Base-by-base conservation (phyloP, 2,797 vertebrate genomes). In the Darevskia mixta region DNA sequence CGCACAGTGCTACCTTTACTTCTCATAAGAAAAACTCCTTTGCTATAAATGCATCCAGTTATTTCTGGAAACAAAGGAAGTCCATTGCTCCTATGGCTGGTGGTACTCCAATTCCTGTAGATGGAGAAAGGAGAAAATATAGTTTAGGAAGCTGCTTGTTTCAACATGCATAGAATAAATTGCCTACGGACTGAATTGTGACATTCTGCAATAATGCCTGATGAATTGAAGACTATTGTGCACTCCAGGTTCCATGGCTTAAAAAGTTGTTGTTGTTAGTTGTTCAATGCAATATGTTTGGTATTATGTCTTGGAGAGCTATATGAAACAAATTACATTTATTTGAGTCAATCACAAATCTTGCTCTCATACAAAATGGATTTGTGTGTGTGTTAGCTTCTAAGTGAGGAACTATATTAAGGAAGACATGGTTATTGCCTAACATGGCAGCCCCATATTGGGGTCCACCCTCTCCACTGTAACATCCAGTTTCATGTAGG, bases 221-320 rank as follows among this genome's bases (percentile, higher is more conserved):
- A 69, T 32, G 32, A 71, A 79, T 17, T 79, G 75, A 79, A 79
- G 35, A 86, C n/a, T 79, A 86, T 49, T 79, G 35, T 58, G 49
- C 7, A 86, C n/a, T 79, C n/a, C 49, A 35, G 71, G 43, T 79
- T 45, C n/a, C 67, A 55, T 71, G 49, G 49, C 49, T 49, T 86
- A 29, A 45, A 69, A 11, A 32, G 15, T 32, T 35, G 71, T 4
- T n/a, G 61, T n/a, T 20, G 0, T 23, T 35, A 8, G 17, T 41
- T 49, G 64, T 71, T 38, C n/a, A 10, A 78, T 27, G 8, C 64
- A 86, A 69, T 79, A 72, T 69, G 35, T 38, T 71, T 79, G 8
- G 7, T 8, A 86, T 15, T 72, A 27, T 69, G 11, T 43, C 25
- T 72, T 79, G 41, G 15, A 38, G 43, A 71, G 49, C 23, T 8